A percentile compares a stretch with the other conserved stretches of the same genome.
Conservation (phyloP, 2,888 invertebrate genomes). For the Cremastobaeus sp. region DNA sequence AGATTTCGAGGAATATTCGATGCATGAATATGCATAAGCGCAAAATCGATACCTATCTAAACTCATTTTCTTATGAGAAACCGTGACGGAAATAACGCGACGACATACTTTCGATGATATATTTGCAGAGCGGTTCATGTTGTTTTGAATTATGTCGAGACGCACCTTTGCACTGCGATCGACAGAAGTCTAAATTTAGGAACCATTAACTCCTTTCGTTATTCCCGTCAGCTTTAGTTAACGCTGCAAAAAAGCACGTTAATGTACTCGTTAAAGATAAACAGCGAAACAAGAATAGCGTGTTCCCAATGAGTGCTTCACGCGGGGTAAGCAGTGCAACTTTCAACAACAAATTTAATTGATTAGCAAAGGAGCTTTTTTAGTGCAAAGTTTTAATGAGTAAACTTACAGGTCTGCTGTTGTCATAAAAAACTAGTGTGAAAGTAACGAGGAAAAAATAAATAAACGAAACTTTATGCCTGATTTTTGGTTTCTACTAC, state of each 20-base stretch:
- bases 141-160: conserved; percentile 2
- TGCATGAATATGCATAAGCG: too few species aligned
- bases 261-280: conserved; percentile 10
- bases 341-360: conserved; percentile 15
- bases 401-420: conserved; percentile 7
- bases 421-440: conserved; percentile 7
- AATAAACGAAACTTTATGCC: not conserved
- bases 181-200: conserved; percentile 17
- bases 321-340: conserved; percentile 4
- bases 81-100: conserved; percentile 12
- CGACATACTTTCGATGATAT: conserved; percentile 9
- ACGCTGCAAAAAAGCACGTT: conserved; percentile 5
- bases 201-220: conserved; percentile 22
- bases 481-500: too few species aligned
- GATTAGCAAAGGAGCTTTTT: conserved; percentile 21
- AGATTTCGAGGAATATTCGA: too few species aligned
- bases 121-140: not conserved
- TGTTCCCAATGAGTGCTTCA: not conserved
- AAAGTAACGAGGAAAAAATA: too few species aligned
- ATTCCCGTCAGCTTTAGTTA: not conserved
- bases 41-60: too few species aligned
- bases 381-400: conserved; percentile 29
- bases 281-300: not conserved
- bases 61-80: too few species aligned
- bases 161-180: not conserved